Percentiles rank a stretch among this genome's conserved stretches.
Conservation (phyloP, 2,888 invertebrate genomes). For the Drosophila buzzatii region DNA sequence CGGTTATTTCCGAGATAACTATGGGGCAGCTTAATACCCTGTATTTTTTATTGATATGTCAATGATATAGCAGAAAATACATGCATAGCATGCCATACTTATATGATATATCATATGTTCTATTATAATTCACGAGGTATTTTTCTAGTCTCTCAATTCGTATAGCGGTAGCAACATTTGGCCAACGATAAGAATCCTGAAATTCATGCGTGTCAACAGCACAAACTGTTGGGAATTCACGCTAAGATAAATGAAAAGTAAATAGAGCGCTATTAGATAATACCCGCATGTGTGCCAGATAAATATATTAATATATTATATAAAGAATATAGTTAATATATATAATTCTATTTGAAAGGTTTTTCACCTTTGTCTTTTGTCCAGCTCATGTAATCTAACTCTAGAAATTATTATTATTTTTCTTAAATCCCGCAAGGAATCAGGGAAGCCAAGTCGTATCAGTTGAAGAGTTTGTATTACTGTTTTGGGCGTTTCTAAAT, state of each 20-base stretch:
- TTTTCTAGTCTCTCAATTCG: conserved; percentile 7
- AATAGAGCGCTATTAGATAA: neutral
- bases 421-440: too few relatives aligned
- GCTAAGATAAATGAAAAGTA: conserved; percentile 11
- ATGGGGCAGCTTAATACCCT: neutral
- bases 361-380: neutral
- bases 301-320: neutral
- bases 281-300: neutral
- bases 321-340: neutral
- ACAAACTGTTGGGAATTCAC: conserved; percentile 26
- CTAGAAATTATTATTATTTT: neutral
- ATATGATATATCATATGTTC: neutral
- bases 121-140: neutral
- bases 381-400: neutral
- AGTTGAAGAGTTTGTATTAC: too few relatives aligned
- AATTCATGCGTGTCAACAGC: conserved; percentile 13
- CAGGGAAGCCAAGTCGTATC: too few relatives aligned
- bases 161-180: neutral
- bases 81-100: neutral
- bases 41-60: neutral
- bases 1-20: neutral
- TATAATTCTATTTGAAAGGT: neutral
- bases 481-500: neutral
- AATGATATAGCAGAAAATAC: neutral
- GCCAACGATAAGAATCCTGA: conserved; percentile 15